Evolutionary conservation across 2,113 vertebrate species (phyloP), one percentile per base, ranked within the genome.

Genomic region (Laticauda laticaudata): DNA sequence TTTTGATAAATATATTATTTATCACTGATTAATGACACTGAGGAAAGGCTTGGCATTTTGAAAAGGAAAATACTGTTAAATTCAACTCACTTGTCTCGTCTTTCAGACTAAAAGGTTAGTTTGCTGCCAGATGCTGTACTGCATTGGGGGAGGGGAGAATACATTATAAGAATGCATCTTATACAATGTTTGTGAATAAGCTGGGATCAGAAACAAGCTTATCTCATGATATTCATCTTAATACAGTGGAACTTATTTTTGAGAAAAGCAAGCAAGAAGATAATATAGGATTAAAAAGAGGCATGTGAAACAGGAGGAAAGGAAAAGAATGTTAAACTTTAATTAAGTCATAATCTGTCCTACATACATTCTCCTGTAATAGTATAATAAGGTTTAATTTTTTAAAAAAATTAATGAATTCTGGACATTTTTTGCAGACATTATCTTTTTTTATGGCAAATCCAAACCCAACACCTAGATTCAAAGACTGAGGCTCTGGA

Each of bases 91-190:
- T 92, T 87, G 61, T 4, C 92, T 91, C 53, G 88, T 91, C 5
- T 92, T 95, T 95, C 57, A 88, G 88, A 69, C 20, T 59, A 91
- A 94, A 81, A 96, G 56, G 90, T 94, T 87, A 69, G 0, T 18
- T 88, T n/a, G n/a, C 29, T 39, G 9, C 34, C 29, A 56, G 51
- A 89, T 39, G 3, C 4, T 81, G 34, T 89, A 56, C 11, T 39
- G 9, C 51, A 81, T 89, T 8, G 51, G 56, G 26, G 81, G 20
- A 45, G 48, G 48, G 6, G 75, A 75, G 24, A 51, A 51, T 53
- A 11, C 34, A 92, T 8, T 18, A 8, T 59, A 87, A 43, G 23
- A 92, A n/a, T 23, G 57, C 59, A 18, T 45, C 3, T 45, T 45
- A 57, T 56, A 92, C 3, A 2, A 85, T 12, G 23, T 55, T 85